phyloP scores from a whole-genome alignment of 2,797 vertebrate genomes.

The Galaxias olidus region DNA sequence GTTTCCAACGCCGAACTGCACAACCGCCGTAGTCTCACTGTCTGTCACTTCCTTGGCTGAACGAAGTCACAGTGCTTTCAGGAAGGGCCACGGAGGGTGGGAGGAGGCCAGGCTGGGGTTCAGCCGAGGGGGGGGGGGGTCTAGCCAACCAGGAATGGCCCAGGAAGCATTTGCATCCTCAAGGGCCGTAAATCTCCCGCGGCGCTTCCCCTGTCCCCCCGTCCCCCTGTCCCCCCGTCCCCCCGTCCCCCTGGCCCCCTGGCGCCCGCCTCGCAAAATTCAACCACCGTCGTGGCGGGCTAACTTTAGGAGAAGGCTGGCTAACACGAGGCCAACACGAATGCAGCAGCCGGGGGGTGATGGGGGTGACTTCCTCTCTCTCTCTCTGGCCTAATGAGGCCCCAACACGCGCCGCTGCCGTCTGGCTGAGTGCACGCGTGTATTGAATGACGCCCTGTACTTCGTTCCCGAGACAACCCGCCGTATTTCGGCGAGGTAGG shows the following conservation, averaged over 20 bases:
- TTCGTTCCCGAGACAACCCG: no score
- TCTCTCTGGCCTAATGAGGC: no score
- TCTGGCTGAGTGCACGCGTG: no score
- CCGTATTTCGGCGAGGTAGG: no score
- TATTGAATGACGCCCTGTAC: no score
- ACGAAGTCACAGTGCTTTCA: constrained; percentile 24
- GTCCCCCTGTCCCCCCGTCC: constrained; percentile 28
- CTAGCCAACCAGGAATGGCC: constrained; percentile 69
- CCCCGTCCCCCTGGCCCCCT: constrained; percentile 48
- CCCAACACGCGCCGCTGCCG: no score
- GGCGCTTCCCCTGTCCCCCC: constrained; percentile 59
- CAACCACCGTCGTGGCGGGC: constrained; percentile 20
- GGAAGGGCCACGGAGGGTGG: constrained; percentile 46
- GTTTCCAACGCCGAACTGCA: no score
- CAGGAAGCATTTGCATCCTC: constrained; percentile 66
- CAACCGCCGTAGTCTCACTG: no score
- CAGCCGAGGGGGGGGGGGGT: constrained; percentile 75
- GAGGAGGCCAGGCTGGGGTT: constrained; percentile 60
- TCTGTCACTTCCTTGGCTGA: no score
- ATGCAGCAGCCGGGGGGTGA: no score
- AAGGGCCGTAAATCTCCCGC: constrained; percentile 68
- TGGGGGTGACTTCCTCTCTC: no score
- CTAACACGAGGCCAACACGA: no score
- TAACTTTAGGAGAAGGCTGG: constrained; percentile 55
- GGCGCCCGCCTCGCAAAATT: constrained; percentile 11